Conservation (phyloP, 2,888 invertebrate genomes). For the Napeogenes inachia region DNA sequence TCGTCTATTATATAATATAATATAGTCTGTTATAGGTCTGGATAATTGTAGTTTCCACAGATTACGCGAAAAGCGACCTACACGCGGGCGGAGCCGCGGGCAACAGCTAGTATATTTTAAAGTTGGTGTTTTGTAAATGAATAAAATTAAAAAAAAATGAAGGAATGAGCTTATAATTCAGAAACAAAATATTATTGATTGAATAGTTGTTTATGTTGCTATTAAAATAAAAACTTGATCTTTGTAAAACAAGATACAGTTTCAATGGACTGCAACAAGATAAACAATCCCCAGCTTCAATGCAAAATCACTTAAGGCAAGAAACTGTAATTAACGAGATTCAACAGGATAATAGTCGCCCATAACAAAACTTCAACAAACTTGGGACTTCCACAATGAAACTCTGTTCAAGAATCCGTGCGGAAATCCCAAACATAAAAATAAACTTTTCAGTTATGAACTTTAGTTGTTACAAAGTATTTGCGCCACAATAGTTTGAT, state of each 20-base stretch:
- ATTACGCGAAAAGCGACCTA: too few relatives aligned
- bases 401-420: conserved; percentile 19
- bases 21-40: too few relatives aligned
- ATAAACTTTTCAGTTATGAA: conserved; percentile 33
- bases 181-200: background rate
- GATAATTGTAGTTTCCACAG: too few relatives aligned
- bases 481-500: conserved; percentile 16
- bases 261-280: conserved; percentile 27
- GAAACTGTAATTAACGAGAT: conserved; percentile 29
- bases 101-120: too few relatives aligned
- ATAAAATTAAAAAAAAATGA: too few relatives aligned
- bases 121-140: too few relatives aligned
- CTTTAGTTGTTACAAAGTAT: conserved; percentile 27
- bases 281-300: conserved; percentile 14
- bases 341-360: conserved; percentile 30
- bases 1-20: too few relatives aligned
- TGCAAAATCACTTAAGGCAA: conserved; percentile 24
- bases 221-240: background rate
- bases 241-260: background rate
- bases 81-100: too few relatives aligned
- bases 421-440: conserved; percentile 35
- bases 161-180: too few relatives aligned
- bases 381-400: conserved; percentile 9
- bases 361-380: conserved; percentile 15
- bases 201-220: background rate